Conservation (phyloP, 2,113 vertebrate genomes). For the Malurus cyaneus region DNA sequence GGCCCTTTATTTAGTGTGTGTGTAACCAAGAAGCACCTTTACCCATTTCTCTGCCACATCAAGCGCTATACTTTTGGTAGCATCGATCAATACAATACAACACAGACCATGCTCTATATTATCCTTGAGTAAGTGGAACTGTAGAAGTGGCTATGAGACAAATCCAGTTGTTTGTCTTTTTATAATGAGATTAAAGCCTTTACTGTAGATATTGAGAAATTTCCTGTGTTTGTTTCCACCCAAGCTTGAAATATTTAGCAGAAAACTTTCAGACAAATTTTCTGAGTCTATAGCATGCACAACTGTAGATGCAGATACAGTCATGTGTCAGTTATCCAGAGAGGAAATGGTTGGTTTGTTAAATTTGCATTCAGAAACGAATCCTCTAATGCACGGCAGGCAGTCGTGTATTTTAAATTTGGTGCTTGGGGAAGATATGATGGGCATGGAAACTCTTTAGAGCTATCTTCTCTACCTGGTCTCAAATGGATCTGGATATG, state of each 20-base stretch:
- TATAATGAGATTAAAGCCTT: not conserved
- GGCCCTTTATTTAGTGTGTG: not conserved
- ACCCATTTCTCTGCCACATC: not conserved
- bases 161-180: not conserved
- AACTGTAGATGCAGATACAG: not conserved
- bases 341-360: not conserved
- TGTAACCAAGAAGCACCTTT: not conserved
- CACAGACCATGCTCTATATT: not conserved
- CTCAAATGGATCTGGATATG: not conserved
- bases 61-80: not conserved
- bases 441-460: not conserved
- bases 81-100: not conserved
- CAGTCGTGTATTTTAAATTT: not conserved
- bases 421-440: not conserved
- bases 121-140: not conserved
- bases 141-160: not conserved
- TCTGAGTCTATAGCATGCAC: not conserved
- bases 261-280: not conserved
- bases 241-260: not conserved
- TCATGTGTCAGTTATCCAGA: not conserved
- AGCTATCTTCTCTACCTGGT: not conserved
- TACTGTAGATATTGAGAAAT: not conserved
- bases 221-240: not conserved
- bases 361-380: constrained; percentile 9
- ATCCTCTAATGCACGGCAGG: not conserved